Percentiles rank a stretch among this genome's conserved stretches.
These are phyloP conservation scores for Podarcis siculus DNA, from an alignment of 2,797 vertebrate species.

Conservation along the genomic window DNA sequence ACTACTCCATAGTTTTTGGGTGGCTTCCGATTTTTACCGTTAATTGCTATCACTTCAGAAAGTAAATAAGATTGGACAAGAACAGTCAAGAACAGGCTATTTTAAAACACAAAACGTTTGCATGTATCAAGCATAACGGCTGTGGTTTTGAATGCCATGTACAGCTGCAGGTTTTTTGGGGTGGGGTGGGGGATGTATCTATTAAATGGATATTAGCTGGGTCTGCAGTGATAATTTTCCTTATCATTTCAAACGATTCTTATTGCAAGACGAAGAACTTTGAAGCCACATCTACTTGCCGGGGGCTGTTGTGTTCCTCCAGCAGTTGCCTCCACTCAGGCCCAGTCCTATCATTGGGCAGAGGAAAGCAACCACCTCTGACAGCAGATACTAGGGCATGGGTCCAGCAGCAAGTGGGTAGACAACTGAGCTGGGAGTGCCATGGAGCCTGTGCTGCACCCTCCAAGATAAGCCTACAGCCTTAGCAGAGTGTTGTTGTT, in stretches of 20 bases:
- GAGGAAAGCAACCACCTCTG: too few relatives aligned
- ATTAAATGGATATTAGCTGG: background rate
- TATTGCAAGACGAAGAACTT: background rate
- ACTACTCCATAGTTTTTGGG: background rate
- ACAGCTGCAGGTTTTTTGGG: background rate
- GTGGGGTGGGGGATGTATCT: too few relatives aligned
- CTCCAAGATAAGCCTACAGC: too few relatives aligned
- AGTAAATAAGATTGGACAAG: background rate
- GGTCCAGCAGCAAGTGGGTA: too few relatives aligned
- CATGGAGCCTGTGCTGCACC: too few relatives aligned
- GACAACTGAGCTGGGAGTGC: too few relatives aligned
- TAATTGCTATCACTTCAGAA: background rate
- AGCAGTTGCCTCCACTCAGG: too few relatives aligned
- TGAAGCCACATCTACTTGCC: too few relatives aligned
- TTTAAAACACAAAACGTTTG: background rate
- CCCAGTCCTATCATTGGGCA: too few relatives aligned
- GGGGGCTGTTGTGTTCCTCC: too few relatives aligned
- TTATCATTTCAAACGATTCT: background rate
- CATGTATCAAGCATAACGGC: background rate
- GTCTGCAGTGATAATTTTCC: background rate
- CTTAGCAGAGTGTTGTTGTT: too few relatives aligned
- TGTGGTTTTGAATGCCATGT: background rate
- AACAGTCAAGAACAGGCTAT: background rate
- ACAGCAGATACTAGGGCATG: too few relatives aligned
- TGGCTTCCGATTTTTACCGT: background rate